Percentiles rank a stretch among this genome's conserved stretches.
Conservation (phyloP, 2,113 vertebrate genomes). For the Todiramphus saurophagus region DNA sequence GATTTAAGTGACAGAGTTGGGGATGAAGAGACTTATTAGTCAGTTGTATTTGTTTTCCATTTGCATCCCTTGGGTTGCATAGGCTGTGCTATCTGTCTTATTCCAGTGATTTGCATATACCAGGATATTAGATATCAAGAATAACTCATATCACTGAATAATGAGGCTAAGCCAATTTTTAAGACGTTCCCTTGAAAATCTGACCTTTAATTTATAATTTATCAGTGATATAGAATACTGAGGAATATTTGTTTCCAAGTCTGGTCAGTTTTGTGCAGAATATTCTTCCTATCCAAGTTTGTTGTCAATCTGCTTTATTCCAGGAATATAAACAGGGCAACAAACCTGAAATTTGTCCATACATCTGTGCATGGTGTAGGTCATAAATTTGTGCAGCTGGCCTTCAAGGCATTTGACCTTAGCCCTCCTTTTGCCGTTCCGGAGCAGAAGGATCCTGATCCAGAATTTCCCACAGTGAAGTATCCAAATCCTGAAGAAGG, state of each 20-base stretch:
- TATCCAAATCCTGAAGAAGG: conserved; percentile 98
- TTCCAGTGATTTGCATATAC: neutral
- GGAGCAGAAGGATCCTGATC: conserved; percentile 93
- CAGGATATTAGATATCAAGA: neutral
- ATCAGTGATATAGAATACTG: neutral
- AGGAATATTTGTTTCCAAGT: neutral
- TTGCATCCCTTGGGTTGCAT: neutral
- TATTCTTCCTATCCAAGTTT: neutral
- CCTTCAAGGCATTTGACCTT: conserved; percentile 91
- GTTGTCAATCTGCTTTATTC: conserved; percentile 8
- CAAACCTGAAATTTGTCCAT: conserved; percentile 90
- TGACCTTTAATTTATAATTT: neutral
- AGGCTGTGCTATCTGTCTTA: neutral
- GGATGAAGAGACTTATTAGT: neutral
- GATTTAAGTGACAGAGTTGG: neutral
- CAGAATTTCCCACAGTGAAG: conserved; percentile 94
- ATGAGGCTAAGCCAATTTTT: neutral
- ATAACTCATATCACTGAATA: neutral
- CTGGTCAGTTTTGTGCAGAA: neutral
- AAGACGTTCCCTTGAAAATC: neutral
- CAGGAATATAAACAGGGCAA: conserved; percentile 88
- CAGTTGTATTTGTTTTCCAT: neutral
- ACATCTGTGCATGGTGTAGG: conserved; percentile 96
- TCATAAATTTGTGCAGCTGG: conserved; percentile 89
- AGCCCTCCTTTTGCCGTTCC: conserved; percentile 88